A percentile compares a stretch with the other conserved stretches of the same genome.
Conservation (phyloP, 2,888 invertebrate species). For the Lepetodrilus schrolli region DNA sequence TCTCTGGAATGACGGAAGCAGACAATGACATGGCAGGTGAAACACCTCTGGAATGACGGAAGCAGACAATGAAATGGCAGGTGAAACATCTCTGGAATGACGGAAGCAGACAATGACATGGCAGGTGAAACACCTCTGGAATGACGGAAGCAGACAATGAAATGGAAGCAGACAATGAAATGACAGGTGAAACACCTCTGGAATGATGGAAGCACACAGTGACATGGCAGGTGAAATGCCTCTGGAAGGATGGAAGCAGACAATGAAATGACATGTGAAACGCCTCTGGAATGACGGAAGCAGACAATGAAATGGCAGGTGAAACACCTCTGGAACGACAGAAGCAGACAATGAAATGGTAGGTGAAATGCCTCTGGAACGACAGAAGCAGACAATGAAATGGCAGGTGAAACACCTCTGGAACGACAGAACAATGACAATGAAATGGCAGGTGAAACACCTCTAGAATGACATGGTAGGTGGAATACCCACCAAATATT, state of each 20-base stretch:
- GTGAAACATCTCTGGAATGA: constrained; percentile 81
- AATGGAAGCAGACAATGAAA: neutral
- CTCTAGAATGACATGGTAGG: neutral
- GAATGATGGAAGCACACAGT: neutral
- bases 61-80: neutral
- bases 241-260: neutral
- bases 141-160: neutral
- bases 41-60: no score
- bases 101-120: no score
- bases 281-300: neutral
- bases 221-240: neutral
- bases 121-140: constrained; percentile 26
- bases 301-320: neutral
- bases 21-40: no score
- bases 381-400: neutral
- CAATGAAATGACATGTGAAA: neutral
- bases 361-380: neutral
- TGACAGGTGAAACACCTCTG: neutral
- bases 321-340: neutral
- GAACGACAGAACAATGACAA: neutral
- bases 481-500: no score
- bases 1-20: no score
- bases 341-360: neutral
- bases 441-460: neutral
- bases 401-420: neutral